These are phyloP conservation scores for Entelurus aequoreus DNA, from an alignment of 2,113 vertebrate genomes.

Conservation along the genomic window DNA sequence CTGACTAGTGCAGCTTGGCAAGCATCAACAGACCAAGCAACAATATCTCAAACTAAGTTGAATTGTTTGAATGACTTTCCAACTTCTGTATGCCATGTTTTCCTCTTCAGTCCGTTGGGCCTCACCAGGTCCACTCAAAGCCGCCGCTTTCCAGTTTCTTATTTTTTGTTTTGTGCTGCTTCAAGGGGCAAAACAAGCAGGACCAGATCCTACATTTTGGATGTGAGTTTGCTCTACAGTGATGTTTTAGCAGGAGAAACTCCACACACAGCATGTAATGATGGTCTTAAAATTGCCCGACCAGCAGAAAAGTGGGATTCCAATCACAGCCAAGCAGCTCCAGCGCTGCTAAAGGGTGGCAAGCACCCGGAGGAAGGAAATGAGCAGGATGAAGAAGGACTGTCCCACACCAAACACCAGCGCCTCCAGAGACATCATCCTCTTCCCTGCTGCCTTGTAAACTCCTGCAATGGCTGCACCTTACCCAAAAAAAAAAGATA, in stretches of 20 bases:
- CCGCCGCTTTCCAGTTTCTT: too few species aligned
- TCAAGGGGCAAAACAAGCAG: too few species aligned
- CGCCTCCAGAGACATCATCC: slow-evolving; percentile 89
- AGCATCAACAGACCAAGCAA: too few species aligned
- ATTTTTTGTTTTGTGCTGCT: too few species aligned
- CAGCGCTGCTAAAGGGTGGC: slow-evolving; percentile 83
- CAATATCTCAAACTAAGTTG: too few species aligned
- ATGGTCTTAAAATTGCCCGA: slow-evolving; percentile 5
- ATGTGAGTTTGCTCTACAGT: background rate
- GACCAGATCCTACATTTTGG: too few species aligned
- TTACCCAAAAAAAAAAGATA: slow-evolving; percentile 43
- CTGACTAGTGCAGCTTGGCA: too few species aligned
- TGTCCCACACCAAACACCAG: slow-evolving; percentile 90
- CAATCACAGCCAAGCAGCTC: background rate
- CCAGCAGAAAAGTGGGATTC: background rate
- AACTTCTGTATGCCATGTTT: too few species aligned
- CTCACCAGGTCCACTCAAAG: too few species aligned
- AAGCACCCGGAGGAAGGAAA: slow-evolving; percentile 88
- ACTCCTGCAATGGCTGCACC: slow-evolving; percentile 95
- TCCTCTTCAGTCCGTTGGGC: too few species aligned
- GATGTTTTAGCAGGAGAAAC: slow-evolving; percentile 1
- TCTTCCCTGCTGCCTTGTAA: slow-evolving; percentile 92
- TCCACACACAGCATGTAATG: slow-evolving; percentile 9
- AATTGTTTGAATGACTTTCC: too few species aligned
- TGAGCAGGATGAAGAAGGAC: slow-evolving; percentile 85